phyloP scores from a whole-genome alignment of 2,888 invertebrate genomes.

The Allygus modestus region DNA sequence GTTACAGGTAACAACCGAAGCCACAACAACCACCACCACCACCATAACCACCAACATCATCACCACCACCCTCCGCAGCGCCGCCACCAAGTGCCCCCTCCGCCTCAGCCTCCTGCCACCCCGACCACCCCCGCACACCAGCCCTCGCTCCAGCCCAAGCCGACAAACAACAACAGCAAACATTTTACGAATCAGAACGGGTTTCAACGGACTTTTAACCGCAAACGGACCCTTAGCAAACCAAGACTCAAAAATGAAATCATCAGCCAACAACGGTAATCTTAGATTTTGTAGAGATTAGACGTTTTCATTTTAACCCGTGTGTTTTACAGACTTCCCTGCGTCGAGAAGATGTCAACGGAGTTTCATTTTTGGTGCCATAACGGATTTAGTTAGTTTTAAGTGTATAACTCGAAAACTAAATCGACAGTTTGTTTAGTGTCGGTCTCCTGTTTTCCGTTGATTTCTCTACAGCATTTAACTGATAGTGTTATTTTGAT shows the following conservation, averaged over 20 bases:
- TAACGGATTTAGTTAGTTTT: constrained; percentile 39
- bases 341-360: constrained; percentile 2
- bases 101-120: neutral
- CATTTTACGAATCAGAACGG: constrained; percentile 68
- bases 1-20: constrained; percentile 25
- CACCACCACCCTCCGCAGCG: constrained; percentile 38
- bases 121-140: constrained; percentile 1
- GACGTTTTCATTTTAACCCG: constrained; percentile 18
- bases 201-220: constrained; percentile 67
- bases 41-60: constrained; percentile 43
- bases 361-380: constrained; percentile 34
- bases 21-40: constrained; percentile 37
- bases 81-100: constrained; percentile 26
- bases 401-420: neutral
- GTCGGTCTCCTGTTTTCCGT: neutral
- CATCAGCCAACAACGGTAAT: constrained; percentile 61
- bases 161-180: constrained; percentile 64
- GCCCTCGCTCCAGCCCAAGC: neutral
- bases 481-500: constrained; percentile 45
- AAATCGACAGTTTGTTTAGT: neutral
- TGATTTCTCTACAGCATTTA: constrained; percentile 48
- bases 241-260: constrained; percentile 53
- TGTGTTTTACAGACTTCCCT: constrained; percentile 34
- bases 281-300: constrained; percentile 50
- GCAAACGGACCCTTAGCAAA: constrained; percentile 64